phyloP scores from a whole-genome alignment of 2,797 vertebrate genomes.

The Halcyon chelicuti region DNA sequence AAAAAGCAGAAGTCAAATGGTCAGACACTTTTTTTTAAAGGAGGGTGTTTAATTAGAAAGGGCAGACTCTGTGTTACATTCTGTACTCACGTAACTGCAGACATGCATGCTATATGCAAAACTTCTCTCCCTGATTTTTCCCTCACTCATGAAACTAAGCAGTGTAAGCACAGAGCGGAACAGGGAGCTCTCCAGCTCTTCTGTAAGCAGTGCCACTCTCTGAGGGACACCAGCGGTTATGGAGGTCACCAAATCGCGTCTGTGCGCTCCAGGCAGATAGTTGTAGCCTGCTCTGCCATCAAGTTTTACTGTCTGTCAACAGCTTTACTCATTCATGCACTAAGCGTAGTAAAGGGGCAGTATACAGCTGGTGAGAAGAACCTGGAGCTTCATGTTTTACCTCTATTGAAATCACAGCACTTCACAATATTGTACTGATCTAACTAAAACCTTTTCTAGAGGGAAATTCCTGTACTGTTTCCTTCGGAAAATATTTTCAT shows the following conservation, averaged over 20 bases:
- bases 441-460: neutral
- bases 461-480: neutral
- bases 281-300: neutral
- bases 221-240: neutral
- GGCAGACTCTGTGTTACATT: neutral
- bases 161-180: fast-evolving
- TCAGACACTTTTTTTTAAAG: neutral
- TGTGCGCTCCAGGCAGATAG: neutral
- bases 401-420: neutral
- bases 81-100: neutral
- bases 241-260: neutral
- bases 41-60: neutral
- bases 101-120: neutral
- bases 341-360: neutral
- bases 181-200: fast-evolving
- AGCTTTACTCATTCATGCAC: neutral
- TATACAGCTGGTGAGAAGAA: neutral
- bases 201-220: neutral
- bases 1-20: neutral
- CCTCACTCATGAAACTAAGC: neutral
- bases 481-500: neutral
- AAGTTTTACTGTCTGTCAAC: neutral
- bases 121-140: neutral
- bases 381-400: neutral
- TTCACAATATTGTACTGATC: neutral